These are phyloP conservation scores for Charaxes varanes DNA, from an alignment of 1,140 invertebrate genomes.

Conservation along the genomic window DNA sequence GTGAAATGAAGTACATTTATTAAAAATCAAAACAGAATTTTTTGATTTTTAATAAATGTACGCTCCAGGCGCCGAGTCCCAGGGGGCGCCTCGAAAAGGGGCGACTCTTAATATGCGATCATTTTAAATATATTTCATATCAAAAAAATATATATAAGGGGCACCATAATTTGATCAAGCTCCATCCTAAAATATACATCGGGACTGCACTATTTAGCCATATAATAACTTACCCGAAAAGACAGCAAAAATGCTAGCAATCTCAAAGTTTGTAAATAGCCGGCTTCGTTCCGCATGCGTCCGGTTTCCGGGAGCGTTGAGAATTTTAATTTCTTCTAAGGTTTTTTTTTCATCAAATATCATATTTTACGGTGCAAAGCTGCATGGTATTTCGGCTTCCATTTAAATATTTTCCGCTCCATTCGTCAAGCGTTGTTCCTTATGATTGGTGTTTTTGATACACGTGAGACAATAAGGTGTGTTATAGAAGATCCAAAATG, in stretches of 20 bases:
- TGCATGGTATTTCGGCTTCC: conserved; percentile 61
- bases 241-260: conserved; percentile 19
- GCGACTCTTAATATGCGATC: too few relatives aligned
- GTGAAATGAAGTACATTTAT: too few relatives aligned
- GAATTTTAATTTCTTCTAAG: conserved; percentile 55
- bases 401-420: conserved; percentile 72
- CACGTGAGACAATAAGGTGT: conserved; percentile 36
- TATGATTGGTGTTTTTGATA: conserved; percentile 54
- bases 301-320: conserved; percentile 43
- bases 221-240: background rate
- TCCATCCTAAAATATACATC: background rate
- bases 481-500: too few relatives aligned
- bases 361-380: conserved; percentile 59
- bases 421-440: conserved; percentile 66
- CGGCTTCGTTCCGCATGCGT: conserved; percentile 43
- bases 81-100: too few relatives aligned
- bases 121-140: too few relatives aligned
- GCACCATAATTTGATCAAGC: too few relatives aligned
- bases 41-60: too few relatives aligned
- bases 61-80: too few relatives aligned
- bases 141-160: too few relatives aligned
- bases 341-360: conserved; percentile 42
- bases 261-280: conserved; percentile 44
- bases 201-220: background rate
- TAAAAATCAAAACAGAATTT: too few relatives aligned